Percentiles rank a stretch among this genome's conserved stretches.
These are phyloP conservation scores for Dolichoris vasculosae DNA, from an alignment of 1,140 invertebrate species.

Conservation along the genomic window DNA sequence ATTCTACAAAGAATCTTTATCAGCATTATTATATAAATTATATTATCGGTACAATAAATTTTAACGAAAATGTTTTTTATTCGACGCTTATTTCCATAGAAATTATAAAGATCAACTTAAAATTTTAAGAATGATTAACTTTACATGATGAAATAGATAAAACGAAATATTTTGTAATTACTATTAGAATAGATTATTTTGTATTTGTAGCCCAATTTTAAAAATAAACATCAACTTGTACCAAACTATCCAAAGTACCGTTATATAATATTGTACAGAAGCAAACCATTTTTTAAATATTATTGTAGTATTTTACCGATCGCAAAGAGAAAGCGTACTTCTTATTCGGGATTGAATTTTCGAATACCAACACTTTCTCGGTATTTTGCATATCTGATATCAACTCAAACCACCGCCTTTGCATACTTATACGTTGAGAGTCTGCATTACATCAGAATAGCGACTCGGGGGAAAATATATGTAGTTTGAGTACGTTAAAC, in stretches of 20 bases:
- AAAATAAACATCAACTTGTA: too few species aligned
- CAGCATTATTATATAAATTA: too few species aligned
- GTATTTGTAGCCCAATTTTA: too few species aligned
- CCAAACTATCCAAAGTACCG: not conserved
- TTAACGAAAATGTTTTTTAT: too few species aligned
- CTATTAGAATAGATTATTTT: too few species aligned
- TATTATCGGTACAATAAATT: too few species aligned
- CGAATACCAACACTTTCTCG: not conserved
- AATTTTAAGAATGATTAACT: too few species aligned
- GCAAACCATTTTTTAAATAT: not conserved
- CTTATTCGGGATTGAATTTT: conserved; percentile 21
- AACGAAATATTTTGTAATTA: too few species aligned
- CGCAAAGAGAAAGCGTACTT: not conserved
- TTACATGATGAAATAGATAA: too few species aligned
- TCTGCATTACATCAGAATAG: conserved; percentile 13
- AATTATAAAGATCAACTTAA: too few species aligned
- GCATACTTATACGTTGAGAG: not conserved
- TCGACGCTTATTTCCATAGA: too few species aligned
- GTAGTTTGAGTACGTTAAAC: not conserved
- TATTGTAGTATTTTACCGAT: not conserved
- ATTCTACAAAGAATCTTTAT: too few species aligned
- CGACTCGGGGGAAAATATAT: not conserved
- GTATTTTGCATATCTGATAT: conserved; percentile 16
- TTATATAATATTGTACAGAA: not conserved
- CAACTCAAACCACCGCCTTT: not conserved